Conservation (phyloP, 2,888 invertebrate genomes). For the Cordilura impudica region DNA sequence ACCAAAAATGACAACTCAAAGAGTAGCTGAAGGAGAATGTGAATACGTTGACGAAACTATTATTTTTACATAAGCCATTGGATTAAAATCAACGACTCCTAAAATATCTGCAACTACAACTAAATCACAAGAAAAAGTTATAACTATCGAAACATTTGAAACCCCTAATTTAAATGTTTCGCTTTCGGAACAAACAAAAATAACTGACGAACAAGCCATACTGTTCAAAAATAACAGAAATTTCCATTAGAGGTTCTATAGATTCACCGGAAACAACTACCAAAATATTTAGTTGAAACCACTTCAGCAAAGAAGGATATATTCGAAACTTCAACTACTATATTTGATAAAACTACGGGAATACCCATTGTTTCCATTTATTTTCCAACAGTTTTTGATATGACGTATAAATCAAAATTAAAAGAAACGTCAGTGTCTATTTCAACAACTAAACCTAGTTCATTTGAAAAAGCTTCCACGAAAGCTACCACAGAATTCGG, state of each 20-base stretch:
- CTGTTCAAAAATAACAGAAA: not conserved
- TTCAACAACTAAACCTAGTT: not conserved
- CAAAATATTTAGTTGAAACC: constrained; percentile 1
- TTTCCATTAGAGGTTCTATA: not conserved
- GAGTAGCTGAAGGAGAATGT: constrained; percentile 6
- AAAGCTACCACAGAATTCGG: not conserved
- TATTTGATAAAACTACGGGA: constrained; percentile 45
- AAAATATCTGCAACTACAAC: not conserved
- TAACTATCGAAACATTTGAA: not conserved
- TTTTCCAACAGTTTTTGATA: constrained; percentile 17
- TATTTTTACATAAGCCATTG: not conserved
- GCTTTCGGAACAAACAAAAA: not conserved
- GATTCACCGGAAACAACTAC: not conserved
- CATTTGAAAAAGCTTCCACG: not conserved
- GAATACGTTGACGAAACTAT: not conserved
- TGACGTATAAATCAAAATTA: constrained; percentile 3
- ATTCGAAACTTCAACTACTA: constrained; percentile 24
- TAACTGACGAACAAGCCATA: too few species aligned
- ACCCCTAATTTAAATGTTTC: not conserved
- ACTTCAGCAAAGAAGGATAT: not conserved
- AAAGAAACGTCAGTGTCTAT: not conserved
- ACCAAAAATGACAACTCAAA: not conserved
- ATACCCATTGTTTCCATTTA: constrained; percentile 44
- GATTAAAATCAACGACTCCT: not conserved
- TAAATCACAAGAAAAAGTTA: not conserved